Base-by-base conservation (phyloP, 2,888 invertebrate species). In the Leptinotarsa rubiginosa region DNA sequence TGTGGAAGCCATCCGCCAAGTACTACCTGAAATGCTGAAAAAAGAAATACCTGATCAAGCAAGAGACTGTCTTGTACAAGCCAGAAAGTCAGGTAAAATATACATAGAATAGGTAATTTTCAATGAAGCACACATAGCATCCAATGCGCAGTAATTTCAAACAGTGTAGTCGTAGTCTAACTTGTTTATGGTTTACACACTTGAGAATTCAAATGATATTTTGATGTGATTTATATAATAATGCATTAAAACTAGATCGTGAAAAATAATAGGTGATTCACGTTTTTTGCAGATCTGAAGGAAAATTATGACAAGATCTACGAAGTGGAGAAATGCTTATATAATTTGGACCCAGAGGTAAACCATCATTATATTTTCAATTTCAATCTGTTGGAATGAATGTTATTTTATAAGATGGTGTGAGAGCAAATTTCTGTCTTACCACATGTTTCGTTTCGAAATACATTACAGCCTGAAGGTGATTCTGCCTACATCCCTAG, bases 251-350 rank as follows among this genome's bases (percentile, higher is more conserved):
- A 49, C 13, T 49, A 16, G 16, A 3, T 49, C 3, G 2, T 18
- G 1, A 7, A 7, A 31, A 7, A 31, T 31, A 7, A 31, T 31
- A 7, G 7, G 31, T 56, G 0, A 56, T 56, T 0, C 4, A 54
- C 3, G 15, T 7, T 7, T 22, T 56, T 56, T 56, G 3, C 31
- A 62, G 62, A n/a, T 31, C 13, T 59, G 15, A 31, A 62, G n/a
- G 56, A 56, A 56, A 62, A 62, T 15, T 62, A 31, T n/a, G 62
- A 62, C 16, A 62, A 62, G 31, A 31, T 2, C 31, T 62, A 31
- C 16, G 5, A 31, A 31, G 16, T 62, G 1, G 16, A 16, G 16
- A 3, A 62, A 62, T 62, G 62, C n/a, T 0, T 62, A 1, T 62
- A 62, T 62, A 62, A 62, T 2, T 4, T 16, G n/a, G n/a, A 62